Conservation (phyloP, 2,113 vertebrate genomes). For the Prietella phreatophila region DNA sequence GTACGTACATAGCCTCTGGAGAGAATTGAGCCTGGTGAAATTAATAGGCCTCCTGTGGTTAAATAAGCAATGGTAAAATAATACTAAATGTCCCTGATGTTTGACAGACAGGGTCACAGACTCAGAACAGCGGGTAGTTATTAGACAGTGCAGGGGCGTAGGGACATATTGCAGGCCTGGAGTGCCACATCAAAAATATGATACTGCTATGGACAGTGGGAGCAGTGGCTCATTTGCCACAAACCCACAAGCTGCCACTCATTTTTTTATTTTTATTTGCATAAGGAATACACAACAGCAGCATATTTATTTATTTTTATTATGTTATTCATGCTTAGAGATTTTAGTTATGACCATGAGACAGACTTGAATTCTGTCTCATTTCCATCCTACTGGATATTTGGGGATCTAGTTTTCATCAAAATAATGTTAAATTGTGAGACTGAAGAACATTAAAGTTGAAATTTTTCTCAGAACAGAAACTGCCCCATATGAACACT, state of each 20-base stretch:
- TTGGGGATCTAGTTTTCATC: background rate
- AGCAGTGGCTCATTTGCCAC: conserved; percentile 51
- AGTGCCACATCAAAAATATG: conserved; percentile 66
- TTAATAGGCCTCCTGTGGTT: conserved; percentile 81
- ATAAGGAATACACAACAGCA: conserved; percentile 27
- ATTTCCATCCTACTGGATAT: conserved; percentile 10
- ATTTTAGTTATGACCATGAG: background rate
- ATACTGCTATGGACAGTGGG: conserved; percentile 53
- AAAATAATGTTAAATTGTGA: background rate
- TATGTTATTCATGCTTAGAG: background rate
- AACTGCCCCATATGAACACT: conserved; percentile 67
- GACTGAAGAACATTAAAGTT: conserved; percentile 34
- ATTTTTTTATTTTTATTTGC: conserved; percentile 30
- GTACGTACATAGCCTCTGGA: conserved; percentile 70
- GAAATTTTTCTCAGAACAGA: conserved; percentile 51
- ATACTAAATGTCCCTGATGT: conserved; percentile 74
- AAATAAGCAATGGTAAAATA: conserved; percentile 77
- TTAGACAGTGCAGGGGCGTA: conserved; percentile 68
- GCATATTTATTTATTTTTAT: background rate
- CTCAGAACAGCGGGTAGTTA: conserved; percentile 78
- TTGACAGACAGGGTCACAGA: conserved; percentile 76
- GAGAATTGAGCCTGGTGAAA: conserved; percentile 75
- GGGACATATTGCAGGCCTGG: conserved; percentile 71
- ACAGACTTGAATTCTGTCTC: background rate
- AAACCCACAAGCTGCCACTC: conserved; percentile 43